phyloP scores from a whole-genome alignment of 2,797 vertebrate genomes.

The Sphenodon punctatus region DNA sequence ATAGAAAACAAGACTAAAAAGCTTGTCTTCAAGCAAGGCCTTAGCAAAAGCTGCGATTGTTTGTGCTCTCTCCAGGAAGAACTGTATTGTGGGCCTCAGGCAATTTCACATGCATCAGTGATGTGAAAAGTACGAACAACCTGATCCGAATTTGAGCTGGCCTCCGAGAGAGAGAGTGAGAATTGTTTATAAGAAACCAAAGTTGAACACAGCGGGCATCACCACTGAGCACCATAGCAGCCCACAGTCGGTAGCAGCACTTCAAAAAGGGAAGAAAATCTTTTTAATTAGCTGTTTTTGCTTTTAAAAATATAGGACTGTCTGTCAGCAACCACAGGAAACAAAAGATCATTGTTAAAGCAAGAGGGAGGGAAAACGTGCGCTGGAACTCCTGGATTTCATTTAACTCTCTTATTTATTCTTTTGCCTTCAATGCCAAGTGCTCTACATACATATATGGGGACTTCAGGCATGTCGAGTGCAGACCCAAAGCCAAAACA shows the following conservation, averaged over 20 bases:
- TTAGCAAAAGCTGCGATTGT: too few relatives aligned
- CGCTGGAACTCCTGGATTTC: background rate
- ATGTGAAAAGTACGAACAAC: background rate
- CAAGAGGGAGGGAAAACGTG: background rate
- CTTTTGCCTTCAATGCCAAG: background rate
- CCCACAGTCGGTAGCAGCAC: background rate
- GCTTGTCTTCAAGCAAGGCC: too few relatives aligned
- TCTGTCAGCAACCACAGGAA: background rate
- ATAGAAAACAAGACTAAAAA: too few relatives aligned
- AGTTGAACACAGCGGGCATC: background rate
- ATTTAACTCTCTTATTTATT: background rate
- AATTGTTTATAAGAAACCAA: background rate
- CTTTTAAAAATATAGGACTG: background rate
- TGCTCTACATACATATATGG: background rate
- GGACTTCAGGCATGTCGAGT: background rate
- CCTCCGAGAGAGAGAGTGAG: background rate
- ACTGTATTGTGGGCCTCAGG: too few relatives aligned
- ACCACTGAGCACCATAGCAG: background rate
- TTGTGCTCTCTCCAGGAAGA: too few relatives aligned
- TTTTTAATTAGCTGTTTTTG: background rate
- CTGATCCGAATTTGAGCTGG: background rate
- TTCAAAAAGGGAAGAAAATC: background rate
- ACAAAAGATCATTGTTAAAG: background rate
- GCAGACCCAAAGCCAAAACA: background rate
- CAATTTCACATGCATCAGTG: background rate